Base-by-base conservation (phyloP, 2,888 invertebrate genomes). In the Conchocele bisecta region DNA sequence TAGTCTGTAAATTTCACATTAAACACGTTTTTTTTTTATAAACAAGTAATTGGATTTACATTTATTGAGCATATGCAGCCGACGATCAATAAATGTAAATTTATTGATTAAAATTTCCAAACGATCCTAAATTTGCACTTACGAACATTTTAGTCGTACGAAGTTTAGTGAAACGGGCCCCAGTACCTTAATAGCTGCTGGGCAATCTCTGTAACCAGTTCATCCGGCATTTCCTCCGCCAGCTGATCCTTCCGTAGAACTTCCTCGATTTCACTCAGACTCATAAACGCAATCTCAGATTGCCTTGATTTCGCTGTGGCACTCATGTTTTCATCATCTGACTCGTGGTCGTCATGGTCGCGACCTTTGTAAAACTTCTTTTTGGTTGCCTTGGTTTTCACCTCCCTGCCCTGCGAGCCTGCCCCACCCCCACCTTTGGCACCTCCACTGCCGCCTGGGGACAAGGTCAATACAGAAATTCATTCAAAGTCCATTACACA, bases 311-410 rank as follows among this genome's bases (percentile, higher is more conserved):
- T 70, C 29, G 66, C 57, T 11, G 50, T 59, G 29, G 56, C 33
- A 13, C 29, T 22, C 6, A 42, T 17, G 11, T 51, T 66, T 35
- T 95, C 95, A 81, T 94, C 95, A 57, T 94, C 94, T 3, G 95
- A 95, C 72, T 95, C 95, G 24, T 93, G 94, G 81, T 94, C 94
- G 57, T 94, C 93, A 44, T 93, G 93, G 17, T 59, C 78, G 50
- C 82, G 92, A 92, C 85, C 93, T 75, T 83, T 89, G 73, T 89
- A 81, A 7, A 79, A 81, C 75, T 93, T 93, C 92, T 97, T 98
- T 88, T 98, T 98, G 0, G 95, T 95, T 2, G 97, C 95, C 89
- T 97, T 98, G 0, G 97, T 98, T 93, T 97, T 98, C 0, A 97
- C 97, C 93, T 98, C 98, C 39, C 98, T 93, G 0, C 98, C 98